These are phyloP conservation scores for Atrichornis clamosus DNA, from an alignment of 2,113 vertebrate species.

Conservation along the genomic window DNA sequence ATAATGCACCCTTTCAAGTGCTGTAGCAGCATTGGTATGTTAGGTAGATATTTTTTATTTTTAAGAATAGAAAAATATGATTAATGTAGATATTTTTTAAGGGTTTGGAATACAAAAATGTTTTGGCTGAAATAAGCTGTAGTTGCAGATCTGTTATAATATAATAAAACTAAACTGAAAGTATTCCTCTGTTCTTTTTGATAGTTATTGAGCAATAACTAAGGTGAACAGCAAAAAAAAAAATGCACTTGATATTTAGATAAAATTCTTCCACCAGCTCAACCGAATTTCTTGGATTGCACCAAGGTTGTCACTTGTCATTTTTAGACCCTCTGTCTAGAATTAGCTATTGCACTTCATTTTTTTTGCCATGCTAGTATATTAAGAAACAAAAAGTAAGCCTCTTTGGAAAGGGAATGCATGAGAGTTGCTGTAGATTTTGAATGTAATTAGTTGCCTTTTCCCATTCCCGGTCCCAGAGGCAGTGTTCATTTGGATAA, in stretches of 20 bases:
- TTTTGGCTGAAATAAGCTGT: conserved; percentile 47
- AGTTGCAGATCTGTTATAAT: conserved; percentile 62
- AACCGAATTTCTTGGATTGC: neutral
- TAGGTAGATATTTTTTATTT: conserved; percentile 60
- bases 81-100: conserved; percentile 62
- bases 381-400: neutral
- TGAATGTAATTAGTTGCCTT: conserved; percentile 60
- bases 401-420: conserved; percentile 40
- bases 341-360: conserved; percentile 30
- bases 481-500: neutral
- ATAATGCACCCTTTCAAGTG: conserved; percentile 39
- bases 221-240: conserved; percentile 32
- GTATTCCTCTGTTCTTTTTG: conserved; percentile 54
- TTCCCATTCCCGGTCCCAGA: neutral
- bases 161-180: conserved; percentile 61
- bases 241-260: conserved; percentile 27
- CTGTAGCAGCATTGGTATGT: conserved; percentile 52
- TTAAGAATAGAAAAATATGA: conserved; percentile 47
- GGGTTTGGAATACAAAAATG: conserved; percentile 39
- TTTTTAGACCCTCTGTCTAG: conserved; percentile 23
- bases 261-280: conserved; percentile 48
- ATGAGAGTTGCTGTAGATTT: conserved; percentile 36
- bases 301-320: neutral
- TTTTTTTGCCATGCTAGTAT: conserved; percentile 14
- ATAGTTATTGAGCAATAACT: conserved; percentile 59